phyloP scores from a whole-genome alignment of 2,113 vertebrate species.

The Phycodurus eques region DNA sequence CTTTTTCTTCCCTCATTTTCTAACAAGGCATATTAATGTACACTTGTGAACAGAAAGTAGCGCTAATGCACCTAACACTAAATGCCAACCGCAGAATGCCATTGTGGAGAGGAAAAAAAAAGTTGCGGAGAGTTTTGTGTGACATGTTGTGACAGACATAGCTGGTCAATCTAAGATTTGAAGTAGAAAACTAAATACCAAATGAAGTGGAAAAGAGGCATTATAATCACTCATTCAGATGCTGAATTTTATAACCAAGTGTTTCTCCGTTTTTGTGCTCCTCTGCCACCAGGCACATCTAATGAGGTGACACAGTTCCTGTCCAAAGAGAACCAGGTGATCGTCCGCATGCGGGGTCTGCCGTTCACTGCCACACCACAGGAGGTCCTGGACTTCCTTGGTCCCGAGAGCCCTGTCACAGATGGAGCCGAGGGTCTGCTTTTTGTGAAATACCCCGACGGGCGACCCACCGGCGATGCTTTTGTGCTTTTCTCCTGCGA shows the following conservation, averaged over 20 bases:
- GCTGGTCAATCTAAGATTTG: no score
- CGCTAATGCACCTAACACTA: no score
- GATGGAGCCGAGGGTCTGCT: conserved; percentile 88
- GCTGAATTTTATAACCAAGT: background rate
- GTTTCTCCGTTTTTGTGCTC: background rate
- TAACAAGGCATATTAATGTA: no score
- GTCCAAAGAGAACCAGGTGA: conserved; percentile 93
- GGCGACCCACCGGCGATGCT: conserved; percentile 92
- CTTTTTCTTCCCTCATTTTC: no score
- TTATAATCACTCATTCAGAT: background rate
- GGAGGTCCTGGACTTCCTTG: conserved; percentile 88
- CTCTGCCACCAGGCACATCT: conserved; percentile 80
- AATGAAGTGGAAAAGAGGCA: background rate
- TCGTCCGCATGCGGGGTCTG: conserved; percentile 91
- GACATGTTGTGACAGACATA: no score
- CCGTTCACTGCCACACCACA: conserved; percentile 87
- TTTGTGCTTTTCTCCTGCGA: conserved; percentile 96
- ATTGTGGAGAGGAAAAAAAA: no score
- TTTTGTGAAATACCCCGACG: conserved; percentile 94
- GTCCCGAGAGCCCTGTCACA: conserved; percentile 86
- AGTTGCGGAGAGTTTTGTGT: no score
- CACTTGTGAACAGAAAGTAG: no score
- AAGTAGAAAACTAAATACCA: background rate
- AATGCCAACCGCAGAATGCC: no score
- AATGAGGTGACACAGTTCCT: conserved; percentile 95